Conservation (phyloP, 30 jellyfish, hydroid and myxozoan genomes). For the Catostylus mosaicus region DNA sequence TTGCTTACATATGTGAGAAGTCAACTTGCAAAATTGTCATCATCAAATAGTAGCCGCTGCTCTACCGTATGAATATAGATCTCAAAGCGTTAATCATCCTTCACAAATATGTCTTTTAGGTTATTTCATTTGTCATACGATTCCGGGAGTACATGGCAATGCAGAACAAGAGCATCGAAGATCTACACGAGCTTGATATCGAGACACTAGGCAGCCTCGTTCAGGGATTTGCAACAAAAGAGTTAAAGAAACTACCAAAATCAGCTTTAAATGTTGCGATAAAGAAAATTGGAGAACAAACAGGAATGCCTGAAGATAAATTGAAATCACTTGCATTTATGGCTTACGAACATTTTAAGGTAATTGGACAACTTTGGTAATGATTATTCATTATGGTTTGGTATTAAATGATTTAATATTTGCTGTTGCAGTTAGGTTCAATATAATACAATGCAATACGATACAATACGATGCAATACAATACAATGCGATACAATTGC, state of each 20-base stretch:
- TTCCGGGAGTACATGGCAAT: constrained; percentile 71
- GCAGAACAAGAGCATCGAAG: constrained; percentile 69
- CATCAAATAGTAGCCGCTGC: too few relatives aligned
- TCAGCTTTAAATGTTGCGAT: constrained; percentile 58
- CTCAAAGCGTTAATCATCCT: not conserved
- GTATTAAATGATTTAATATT: too few relatives aligned
- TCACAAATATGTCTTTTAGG: constrained; percentile 17
- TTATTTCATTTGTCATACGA: constrained; percentile 53
- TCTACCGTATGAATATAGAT: not conserved
- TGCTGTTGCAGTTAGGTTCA: too few relatives aligned
- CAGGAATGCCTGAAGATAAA: constrained; percentile 92
- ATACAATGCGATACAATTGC: too few relatives aligned
- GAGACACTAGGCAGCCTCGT: constrained; percentile 85
- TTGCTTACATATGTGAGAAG: too few relatives aligned
- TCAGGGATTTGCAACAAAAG: constrained; percentile 82
- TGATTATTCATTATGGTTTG: too few relatives aligned
- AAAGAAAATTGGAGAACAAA: constrained; percentile 67
- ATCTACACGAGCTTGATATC: constrained; percentile 67
- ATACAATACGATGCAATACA: too few relatives aligned
- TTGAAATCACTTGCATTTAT: constrained; percentile 65
- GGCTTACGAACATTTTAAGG: constrained; percentile 78
- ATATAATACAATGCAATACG: too few relatives aligned
- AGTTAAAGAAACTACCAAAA: constrained; percentile 61
- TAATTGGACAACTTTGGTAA: too few relatives aligned
- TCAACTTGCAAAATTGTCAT: too few relatives aligned